Percentiles rank a stretch among this genome's conserved stretches.
These are phyloP conservation scores for Otolemur garnettii DNA, from an alignment of 2,113 vertebrate species.

Conservation along the genomic window DNA sequence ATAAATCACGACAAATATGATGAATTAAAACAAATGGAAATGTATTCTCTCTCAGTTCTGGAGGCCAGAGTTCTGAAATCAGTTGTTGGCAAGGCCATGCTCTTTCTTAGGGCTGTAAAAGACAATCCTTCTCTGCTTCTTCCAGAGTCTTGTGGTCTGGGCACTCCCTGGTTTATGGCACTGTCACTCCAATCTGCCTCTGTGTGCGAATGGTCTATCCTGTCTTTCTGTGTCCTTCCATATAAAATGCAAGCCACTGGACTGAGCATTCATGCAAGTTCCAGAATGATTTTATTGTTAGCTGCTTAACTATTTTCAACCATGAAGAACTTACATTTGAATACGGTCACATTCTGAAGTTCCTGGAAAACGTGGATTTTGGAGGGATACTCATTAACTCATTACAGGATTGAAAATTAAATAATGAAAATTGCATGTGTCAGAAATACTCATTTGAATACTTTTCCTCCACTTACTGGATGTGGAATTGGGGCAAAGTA, in stretches of 20 bases:
- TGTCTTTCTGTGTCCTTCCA: neutral
- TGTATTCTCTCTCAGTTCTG: neutral
- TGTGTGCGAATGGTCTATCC: neutral
- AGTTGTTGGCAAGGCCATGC: neutral
- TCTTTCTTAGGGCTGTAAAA: neutral
- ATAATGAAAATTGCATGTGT: neutral
- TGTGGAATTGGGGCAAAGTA: neutral
- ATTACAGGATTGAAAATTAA: neutral
- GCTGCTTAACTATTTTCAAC: neutral
- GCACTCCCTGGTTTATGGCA: neutral
- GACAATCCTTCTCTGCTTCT: neutral
- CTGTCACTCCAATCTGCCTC: neutral
- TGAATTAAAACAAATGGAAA: neutral
- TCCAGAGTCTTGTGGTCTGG: neutral
- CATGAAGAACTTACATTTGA: neutral
- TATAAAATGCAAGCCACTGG: neutral
- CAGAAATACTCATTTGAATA: neutral
- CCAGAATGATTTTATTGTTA: neutral
- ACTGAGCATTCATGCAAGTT: neutral
- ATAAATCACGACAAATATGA: neutral
- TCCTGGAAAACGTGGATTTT: neutral
- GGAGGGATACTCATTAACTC: neutral
- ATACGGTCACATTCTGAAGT: neutral
- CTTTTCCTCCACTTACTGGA: neutral
- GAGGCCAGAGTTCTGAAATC: neutral